A percentile compares a stretch with the other conserved stretches of the same genome.
Evolutionary conservation across 2,113 vertebrate species (phyloP).

Genomic region (Dendropsophus ebraccatus): DNA sequence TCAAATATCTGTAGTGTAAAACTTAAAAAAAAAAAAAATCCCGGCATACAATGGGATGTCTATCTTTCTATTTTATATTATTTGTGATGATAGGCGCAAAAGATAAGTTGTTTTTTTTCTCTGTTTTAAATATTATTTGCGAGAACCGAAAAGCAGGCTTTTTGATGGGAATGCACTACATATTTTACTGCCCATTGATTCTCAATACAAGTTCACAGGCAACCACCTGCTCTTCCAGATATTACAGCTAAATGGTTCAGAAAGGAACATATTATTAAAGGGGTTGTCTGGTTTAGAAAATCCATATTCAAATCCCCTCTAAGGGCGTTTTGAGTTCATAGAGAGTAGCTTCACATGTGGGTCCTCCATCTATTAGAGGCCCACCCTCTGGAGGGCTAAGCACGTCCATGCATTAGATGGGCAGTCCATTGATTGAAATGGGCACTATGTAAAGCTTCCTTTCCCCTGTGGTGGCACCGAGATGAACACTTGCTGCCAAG

Average conservation of each 20-base stretch:
- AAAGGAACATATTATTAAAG: not conserved
- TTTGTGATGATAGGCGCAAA: too few species aligned
- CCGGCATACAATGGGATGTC: too few species aligned
- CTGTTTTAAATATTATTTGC: too few species aligned
- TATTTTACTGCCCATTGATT: not conserved
- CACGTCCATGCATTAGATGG: not conserved
- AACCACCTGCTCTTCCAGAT: not conserved
- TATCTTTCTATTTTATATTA: too few species aligned
- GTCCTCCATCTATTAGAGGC: not conserved
- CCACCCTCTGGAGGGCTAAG: not conserved
- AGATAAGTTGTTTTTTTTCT: too few species aligned
- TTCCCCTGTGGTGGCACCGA: not conserved
- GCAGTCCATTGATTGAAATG: not conserved
- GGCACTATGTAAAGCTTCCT: not conserved
- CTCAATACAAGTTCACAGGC: conserved; percentile 5
- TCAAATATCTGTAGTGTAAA: too few species aligned
- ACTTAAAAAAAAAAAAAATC: too few species aligned
- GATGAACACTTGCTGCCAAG: not conserved
- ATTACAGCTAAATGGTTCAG: not conserved
- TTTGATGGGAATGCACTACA: not conserved
- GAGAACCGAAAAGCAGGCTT: not conserved
- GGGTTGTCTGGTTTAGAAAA: not conserved
- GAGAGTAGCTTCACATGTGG: not conserved
- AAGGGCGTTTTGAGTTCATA: not conserved
- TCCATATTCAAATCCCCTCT: not conserved